Percentiles rank a stretch among this genome's conserved stretches.
These are phyloP conservation scores for Rhinogobio ventralis DNA, from an alignment of 2,797 vertebrate genomes.

Conservation along the genomic window DNA sequence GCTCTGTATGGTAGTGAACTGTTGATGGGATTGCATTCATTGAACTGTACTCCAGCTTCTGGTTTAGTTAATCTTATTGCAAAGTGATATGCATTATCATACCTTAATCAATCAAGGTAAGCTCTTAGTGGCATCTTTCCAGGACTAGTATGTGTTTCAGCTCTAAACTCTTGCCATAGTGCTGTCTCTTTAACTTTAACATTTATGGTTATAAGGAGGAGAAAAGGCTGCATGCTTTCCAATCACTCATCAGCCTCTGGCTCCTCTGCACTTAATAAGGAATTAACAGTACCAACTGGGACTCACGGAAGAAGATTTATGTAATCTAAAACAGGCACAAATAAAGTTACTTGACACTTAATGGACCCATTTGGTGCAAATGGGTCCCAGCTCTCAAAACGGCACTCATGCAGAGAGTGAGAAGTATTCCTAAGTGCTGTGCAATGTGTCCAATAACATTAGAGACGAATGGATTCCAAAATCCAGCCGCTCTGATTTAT, in stretches of 20 bases:
- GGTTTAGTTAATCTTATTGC: conserved; percentile 11
- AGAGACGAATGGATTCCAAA: conserved; percentile 15
- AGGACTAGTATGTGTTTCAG: background rate
- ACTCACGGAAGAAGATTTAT: conserved; percentile 33
- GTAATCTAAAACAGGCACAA: conserved; percentile 42
- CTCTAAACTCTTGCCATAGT: background rate
- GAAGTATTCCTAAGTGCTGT: conserved; percentile 16
- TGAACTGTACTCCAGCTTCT: background rate
- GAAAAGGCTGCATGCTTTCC: conserved; percentile 25
- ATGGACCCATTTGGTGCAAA: conserved; percentile 33
- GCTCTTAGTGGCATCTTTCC: background rate
- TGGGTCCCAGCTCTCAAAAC: conserved; percentile 22
- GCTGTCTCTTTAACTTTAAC: conserved; percentile 42
- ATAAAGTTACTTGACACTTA: conserved; percentile 48
- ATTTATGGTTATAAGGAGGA: conserved; percentile 41
- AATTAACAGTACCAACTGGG: conserved; percentile 38
- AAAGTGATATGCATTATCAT: conserved; percentile 23
- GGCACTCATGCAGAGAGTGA: conserved; percentile 12
- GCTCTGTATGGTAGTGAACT: background rate
- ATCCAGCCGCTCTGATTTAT: conserved; percentile 16
- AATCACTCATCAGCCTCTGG: conserved; percentile 46
- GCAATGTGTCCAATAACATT: conserved; percentile 21
- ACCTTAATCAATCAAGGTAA: background rate
- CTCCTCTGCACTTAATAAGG: conserved; percentile 48
- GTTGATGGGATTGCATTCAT: background rate